Evolutionary conservation across 2,113 vertebrate genomes (phyloP), one percentile per base, ranked within the genome.

Genomic region (Hemichromis elongatus): DNA sequence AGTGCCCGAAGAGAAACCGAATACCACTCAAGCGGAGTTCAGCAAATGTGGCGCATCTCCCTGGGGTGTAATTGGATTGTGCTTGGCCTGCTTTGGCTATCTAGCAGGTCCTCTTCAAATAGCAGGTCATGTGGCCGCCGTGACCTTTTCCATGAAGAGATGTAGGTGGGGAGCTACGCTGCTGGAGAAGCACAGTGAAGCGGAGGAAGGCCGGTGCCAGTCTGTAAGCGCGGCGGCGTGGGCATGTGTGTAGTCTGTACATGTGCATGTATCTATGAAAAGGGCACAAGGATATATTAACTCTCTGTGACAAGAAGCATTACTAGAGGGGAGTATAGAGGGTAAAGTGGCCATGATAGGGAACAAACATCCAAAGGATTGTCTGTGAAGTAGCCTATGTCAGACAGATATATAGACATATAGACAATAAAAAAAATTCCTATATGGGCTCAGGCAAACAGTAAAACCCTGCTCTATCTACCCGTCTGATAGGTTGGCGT

Each of bases 281-380:
- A 95, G 94, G 95, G 93, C 94, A 95, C 83, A 55, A n/a, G 9
- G 92, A 93, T 94, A 90, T 59, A 84, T 91, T 95, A 94, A 96
- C 88, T 79, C 70, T 81, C 78, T 88, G 90, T 94, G 95, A 96
- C 94, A 94, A 81, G 90, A 91, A 88, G 90, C 88, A 66, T 70
- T 91, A 92, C 88, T 88, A 53, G 77, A 83, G 89, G 85, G 90
- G 83, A 83, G 88, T 59, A 53, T 4, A 18, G 86, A 83, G 84
- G 85, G 77, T 88, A 83, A 87, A 86, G 73, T 83, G 81, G 83
- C 59, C 89, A 63, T 86, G 84, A 90, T 85, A 57, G 85, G 92
- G 78, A 33, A 81, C n/a, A 37, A 47, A 52, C 77, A 66, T 54
- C 19, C 77, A 83, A 53, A 54, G 47, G 73, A 75, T 85, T n/a